These are phyloP conservation scores for Acromyrmex charruanus DNA, from an alignment of 1,140 invertebrate genomes.

Conservation along the genomic window DNA sequence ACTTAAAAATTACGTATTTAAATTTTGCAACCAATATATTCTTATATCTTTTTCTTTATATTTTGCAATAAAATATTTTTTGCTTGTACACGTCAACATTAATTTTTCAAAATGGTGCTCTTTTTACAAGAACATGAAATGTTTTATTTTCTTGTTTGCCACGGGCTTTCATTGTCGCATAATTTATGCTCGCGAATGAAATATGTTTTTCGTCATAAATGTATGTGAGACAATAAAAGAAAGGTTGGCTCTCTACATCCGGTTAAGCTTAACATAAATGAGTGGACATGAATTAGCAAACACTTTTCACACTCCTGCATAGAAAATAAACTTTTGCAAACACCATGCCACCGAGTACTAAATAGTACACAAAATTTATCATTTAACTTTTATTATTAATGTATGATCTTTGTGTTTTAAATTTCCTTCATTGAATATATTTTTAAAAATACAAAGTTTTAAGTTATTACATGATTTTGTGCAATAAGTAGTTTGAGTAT, in stretches of 20 bases:
- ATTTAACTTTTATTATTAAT: conserved; percentile 44
- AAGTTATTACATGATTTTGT: not conserved
- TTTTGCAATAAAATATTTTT: not conserved
- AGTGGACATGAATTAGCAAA: conserved; percentile 41
- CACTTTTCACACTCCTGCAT: conserved; percentile 43
- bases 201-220: conserved; percentile 49
- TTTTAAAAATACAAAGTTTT: not conserved
- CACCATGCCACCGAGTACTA: not conserved
- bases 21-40: not conserved
- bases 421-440: not conserved
- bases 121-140: not conserved
- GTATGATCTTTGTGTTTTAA: not conserved
- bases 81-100: not conserved
- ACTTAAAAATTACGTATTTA: not conserved
- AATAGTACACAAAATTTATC: conserved; percentile 32
- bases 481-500: not conserved
- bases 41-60: not conserved
- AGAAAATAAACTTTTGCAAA: conserved; percentile 52
- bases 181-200: conserved; percentile 52
- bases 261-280: conserved; percentile 48
- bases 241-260: conserved; percentile 17
- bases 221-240: conserved; percentile 33
- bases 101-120: conserved; percentile 14
- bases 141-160: conserved; percentile 11
- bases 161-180: conserved; percentile 33